Evolutionary conservation across 30 jellyfish, hydroid and myxozoan species (phyloP).

Genomic region (Haliclystus octoradiatus): DNA sequence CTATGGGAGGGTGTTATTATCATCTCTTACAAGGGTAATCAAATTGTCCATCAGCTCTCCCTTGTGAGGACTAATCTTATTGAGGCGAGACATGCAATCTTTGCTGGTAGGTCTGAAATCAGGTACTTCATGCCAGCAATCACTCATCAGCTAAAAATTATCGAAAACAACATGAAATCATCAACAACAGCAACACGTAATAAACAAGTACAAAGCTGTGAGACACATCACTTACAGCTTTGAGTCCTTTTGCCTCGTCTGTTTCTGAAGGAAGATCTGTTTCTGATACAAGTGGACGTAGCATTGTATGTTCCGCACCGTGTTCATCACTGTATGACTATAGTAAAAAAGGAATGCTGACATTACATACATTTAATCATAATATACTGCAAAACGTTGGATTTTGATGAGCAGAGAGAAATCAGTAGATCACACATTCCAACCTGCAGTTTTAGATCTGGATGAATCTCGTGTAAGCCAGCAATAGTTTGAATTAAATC

Average conservation of each 20-base stretch:
- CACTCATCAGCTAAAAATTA: conserved; percentile 5
- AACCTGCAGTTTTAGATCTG: not conserved
- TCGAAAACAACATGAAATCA: no score
- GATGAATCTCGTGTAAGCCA: conserved; percentile 6
- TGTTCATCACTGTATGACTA: not conserved
- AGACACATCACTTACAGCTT: not conserved
- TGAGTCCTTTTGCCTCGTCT: not conserved
- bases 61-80: conserved; percentile 24
- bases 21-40: conserved; percentile 10
- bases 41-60: conserved; percentile 49
- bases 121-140: conserved; percentile 32
- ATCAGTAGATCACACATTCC: not conserved
- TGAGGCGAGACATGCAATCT: conserved; percentile 11
- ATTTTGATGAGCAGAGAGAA: no score
- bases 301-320: not conserved
- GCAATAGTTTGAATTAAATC: conserved; percentile 38
- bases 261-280: not conserved
- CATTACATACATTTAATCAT: not conserved
- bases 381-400: no score
- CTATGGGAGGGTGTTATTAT: not conserved
- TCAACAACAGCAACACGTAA: no score
- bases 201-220: no score
- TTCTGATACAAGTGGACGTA: not conserved
- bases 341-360: not conserved
- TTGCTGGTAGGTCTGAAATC: conserved; percentile 27